Conservation (phyloP, 1,140 invertebrate species). For the Diprion similis region DNA sequence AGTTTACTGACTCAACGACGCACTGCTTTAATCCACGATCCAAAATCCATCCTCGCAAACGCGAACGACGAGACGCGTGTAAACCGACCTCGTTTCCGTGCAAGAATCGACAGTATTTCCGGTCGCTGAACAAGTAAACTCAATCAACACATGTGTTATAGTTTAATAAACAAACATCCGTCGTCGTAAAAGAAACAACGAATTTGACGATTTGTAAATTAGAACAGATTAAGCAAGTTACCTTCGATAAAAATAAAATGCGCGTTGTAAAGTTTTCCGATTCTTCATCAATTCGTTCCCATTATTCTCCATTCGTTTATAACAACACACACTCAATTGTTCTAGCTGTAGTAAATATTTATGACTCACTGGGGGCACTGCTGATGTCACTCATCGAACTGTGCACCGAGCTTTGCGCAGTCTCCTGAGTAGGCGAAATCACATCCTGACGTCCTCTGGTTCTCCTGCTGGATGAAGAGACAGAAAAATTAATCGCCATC, state of each 20-base stretch:
- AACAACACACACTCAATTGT: background rate
- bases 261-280: background rate
- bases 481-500: background rate
- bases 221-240: background rate
- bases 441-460: constrained; percentile 49
- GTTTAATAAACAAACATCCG: background rate
- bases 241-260: background rate
- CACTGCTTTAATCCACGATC: too few relatives aligned
- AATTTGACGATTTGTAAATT: background rate
- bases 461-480: constrained; percentile 37
- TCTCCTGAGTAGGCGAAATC: constrained; percentile 55
- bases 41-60: too few relatives aligned
- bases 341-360: background rate
- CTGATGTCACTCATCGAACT: constrained; percentile 61
- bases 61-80: too few relatives aligned
- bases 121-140: background rate
- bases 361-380: constrained; percentile 55
- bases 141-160: background rate
- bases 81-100: too few relatives aligned
- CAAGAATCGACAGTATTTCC: background rate
- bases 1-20: background rate
- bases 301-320: background rate
- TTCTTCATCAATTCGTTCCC: background rate
- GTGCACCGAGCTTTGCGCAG: constrained; percentile 58
- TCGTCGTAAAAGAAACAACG: too few relatives aligned